Conservation (phyloP, 2,113 vertebrate genomes). For the Nothobranchius kuhntae region DNA sequence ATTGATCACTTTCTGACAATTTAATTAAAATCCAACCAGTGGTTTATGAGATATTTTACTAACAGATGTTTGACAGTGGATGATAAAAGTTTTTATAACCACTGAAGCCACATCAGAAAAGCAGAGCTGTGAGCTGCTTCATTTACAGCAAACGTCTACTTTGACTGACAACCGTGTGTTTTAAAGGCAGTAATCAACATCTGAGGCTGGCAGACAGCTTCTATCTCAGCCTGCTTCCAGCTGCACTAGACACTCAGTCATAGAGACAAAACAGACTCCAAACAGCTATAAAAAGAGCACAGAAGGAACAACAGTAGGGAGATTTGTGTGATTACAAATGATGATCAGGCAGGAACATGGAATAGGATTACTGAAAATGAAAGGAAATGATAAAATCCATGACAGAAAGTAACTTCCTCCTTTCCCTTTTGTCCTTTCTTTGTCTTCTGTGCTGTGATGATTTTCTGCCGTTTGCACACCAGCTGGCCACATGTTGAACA, state of each 20-base stretch:
- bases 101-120: slow-evolving; percentile 2
- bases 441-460: slow-evolving; percentile 3
- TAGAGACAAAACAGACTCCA: slow-evolving; percentile 42
- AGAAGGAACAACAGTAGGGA: slow-evolving; percentile 30
- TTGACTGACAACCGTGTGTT: slow-evolving; percentile 17
- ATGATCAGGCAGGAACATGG: not conserved
- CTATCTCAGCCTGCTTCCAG: slow-evolving; percentile 56
- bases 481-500: slow-evolving; percentile 31
- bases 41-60: no score
- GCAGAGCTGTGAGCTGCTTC: not conserved
- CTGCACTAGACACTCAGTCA: slow-evolving; percentile 68
- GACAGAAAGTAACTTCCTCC: not conserved
- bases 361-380: not conserved
- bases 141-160: not conserved
- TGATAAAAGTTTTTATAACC: no score
- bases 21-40: no score
- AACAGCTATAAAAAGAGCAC: slow-evolving; percentile 28
- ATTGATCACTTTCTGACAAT: no score
- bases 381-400: slow-evolving; percentile 8
- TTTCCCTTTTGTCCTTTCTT: slow-evolving; percentile 21
- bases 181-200: slow-evolving; percentile 24
- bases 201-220: slow-evolving; percentile 25
- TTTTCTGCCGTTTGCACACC: slow-evolving; percentile 18
- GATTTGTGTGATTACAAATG: slow-evolving; percentile 29
- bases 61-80: no score